Conservation (phyloP, 2,113 vertebrate species). For the Ptychochromis oligacanthus region DNA sequence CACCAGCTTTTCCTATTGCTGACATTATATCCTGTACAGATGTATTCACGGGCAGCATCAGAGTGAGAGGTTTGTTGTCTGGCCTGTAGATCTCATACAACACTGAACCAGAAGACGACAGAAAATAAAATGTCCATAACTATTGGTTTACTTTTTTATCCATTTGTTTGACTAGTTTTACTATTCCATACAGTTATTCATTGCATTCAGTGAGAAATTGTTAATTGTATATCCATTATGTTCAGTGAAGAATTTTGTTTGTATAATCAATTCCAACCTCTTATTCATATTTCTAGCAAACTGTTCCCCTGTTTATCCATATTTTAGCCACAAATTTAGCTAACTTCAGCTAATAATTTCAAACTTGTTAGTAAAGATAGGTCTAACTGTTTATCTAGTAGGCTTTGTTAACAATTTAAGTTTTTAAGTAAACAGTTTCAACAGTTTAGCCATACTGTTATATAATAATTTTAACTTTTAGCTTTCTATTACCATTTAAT, state of each 20-base stretch:
- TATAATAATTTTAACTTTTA: too few species aligned
- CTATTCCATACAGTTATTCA: not conserved
- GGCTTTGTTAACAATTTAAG: not conserved
- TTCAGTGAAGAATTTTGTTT: not conserved
- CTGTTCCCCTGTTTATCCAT: not conserved
- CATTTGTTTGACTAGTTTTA: not conserved
- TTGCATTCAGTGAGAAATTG: not conserved
- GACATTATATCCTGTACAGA: slow-evolving; percentile 87
- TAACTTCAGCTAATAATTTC: not conserved
- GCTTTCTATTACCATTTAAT: too few species aligned
- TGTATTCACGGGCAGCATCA: slow-evolving; percentile 86
- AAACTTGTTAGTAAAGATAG: not conserved
- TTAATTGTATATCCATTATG: not conserved
- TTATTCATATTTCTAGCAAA: too few species aligned
- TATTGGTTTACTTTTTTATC: not conserved
- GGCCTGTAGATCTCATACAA: slow-evolving; percentile 87
- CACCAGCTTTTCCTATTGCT: slow-evolving; percentile 69
- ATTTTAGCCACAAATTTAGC: not conserved
- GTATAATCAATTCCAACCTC: too few species aligned
- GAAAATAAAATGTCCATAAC: not conserved
- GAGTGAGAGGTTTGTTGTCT: slow-evolving; percentile 82
- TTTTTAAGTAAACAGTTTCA: not conserved
- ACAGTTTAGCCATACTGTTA: too few species aligned
- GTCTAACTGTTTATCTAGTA: not conserved
- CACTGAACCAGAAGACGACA: slow-evolving; percentile 74